phyloP scores from a whole-genome alignment of 2,797 vertebrate genomes.

The Pseudochaenichthys georgianus region DNA sequence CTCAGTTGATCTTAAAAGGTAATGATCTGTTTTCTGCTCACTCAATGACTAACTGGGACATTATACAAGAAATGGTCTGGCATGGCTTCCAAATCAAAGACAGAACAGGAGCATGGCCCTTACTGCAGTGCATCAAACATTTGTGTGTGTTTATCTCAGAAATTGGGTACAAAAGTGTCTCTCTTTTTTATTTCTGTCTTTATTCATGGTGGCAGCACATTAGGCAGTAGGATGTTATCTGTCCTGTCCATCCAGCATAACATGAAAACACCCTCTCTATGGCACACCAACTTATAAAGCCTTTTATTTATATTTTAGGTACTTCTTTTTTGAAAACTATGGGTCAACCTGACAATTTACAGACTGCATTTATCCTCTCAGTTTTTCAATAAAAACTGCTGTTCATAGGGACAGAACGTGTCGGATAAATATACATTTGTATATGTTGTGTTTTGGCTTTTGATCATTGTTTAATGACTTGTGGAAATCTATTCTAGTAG shows the following conservation, averaged over 20 bases:
- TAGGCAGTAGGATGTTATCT: neutral
- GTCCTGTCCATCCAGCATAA: neutral
- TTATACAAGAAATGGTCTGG: neutral
- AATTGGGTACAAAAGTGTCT: neutral
- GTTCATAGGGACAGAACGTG: neutral
- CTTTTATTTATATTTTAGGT: neutral
- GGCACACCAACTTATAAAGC: neutral
- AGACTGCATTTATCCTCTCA: neutral
- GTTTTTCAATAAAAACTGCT: neutral
- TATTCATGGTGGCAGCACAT: neutral
- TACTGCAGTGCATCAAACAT: neutral
- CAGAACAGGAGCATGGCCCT: neutral
- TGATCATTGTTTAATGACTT: neutral
- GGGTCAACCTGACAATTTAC: neutral
- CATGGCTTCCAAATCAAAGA: neutral
- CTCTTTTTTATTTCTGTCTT: neutral
- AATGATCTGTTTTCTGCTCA: constrained; percentile 35
- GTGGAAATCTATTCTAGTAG: neutral
- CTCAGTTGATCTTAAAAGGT: constrained; percentile 94
- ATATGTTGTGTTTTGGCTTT: neutral
- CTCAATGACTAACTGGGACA: neutral
- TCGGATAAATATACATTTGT: neutral
- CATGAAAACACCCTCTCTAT: neutral
- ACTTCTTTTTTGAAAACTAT: neutral
- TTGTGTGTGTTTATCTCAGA: neutral